phyloP scores from a whole-genome alignment of 1,140 invertebrate species.

The Tetraneura akinire region DNA sequence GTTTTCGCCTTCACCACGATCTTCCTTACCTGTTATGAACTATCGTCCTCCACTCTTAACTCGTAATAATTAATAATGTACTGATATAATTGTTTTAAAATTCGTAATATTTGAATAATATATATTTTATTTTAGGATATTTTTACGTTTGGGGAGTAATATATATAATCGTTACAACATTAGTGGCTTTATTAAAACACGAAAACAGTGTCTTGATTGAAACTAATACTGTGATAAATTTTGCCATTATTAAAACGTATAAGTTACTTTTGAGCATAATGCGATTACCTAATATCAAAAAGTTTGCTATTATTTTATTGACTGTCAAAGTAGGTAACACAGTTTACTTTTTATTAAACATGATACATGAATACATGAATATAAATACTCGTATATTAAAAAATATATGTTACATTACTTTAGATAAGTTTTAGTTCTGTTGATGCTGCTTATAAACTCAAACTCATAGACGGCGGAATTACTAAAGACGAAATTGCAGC shows the following conservation, averaged over 20 bases:
- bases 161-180: conserved; percentile 87
- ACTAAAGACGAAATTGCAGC: conserved; percentile 93
- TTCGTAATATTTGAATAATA: not conserved
- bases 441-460: conserved; percentile 91
- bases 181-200: conserved; percentile 75
- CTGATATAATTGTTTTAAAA: not conserved
- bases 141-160: conserved; percentile 93
- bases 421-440: conserved; percentile 94
- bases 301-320: conserved; percentile 77
- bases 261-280: conserved; percentile 80
- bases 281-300: conserved; percentile 76
- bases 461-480: conserved; percentile 92
- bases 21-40: too few species aligned
- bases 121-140: conserved; percentile 68
- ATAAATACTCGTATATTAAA: not conserved
- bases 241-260: conserved; percentile 81
- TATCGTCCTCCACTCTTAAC: too few species aligned
- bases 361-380: not conserved
- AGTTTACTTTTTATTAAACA: not conserved
- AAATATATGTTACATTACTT: conserved; percentile 56
- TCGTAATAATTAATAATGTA: not conserved
- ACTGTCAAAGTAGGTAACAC: conserved; percentile 78
- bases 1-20: too few species aligned
- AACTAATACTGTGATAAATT: conserved; percentile 59
- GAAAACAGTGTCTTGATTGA: conserved; percentile 56